Base-by-base conservation (phyloP, 2,113 vertebrate species). In the Varanus salvator region DNA sequence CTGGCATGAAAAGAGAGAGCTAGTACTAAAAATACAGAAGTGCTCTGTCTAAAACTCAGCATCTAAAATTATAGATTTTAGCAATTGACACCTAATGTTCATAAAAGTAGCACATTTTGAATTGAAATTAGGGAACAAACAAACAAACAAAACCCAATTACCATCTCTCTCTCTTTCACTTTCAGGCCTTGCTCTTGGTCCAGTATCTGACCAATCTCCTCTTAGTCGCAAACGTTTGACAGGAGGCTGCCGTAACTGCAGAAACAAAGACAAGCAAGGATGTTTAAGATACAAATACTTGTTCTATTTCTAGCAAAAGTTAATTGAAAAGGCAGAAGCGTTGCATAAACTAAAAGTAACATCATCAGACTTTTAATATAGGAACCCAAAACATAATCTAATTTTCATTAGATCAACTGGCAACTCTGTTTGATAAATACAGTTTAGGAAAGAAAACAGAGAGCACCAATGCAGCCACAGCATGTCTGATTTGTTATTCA, bases 121-220 rank as follows among this genome's bases (percentile, higher is more conserved):
- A 48, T 66, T 29, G 44, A 34, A 80, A 27, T 57, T 23, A 84
- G 19, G 64, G 87, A 25, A 23, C 54, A 87, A 44, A 44, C 38
- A 44, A 44, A 44, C 38, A 44, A 44, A 44, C 38, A 44, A 44
- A 44, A 44, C 38, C 38, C 38, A 44, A 86, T 97, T 97, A 99
- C 99, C 99, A 87, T 99, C 99, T 96, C 99, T 96, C 94, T 99
- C 99, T 91, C 99, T 96, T 95, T 99, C 99, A 81, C 99, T 99
- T 97, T 99, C 99, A 0, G 99, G 99, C 23, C 99, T 98, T 92
- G 99, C 99, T 92, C 99, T 98, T 66, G 99, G 99, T 93, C 99
- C 99, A 19, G 99, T 99, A 95, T 99, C 99, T 44, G 99, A 99
- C 99, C 99, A 99, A 95, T 99, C 99, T 19, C 99, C 99, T 93